Evolutionary conservation across 1,140 invertebrate genomes (phyloP).

Genomic region (Heliconius nattereri): DNA sequence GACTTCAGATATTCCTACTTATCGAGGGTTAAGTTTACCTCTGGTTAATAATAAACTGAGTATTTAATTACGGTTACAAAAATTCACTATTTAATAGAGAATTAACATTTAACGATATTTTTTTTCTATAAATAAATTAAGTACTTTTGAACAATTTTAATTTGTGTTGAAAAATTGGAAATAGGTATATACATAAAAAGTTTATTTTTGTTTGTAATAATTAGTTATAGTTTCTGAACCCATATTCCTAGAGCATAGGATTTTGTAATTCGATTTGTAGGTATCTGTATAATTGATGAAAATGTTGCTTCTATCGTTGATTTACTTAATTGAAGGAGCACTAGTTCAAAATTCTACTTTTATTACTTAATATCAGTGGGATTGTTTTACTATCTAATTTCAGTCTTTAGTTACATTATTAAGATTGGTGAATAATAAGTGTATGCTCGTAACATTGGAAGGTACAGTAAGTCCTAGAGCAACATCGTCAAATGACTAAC

Average conservation of each 20-base stretch:
- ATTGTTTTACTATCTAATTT: slow-evolving; percentile 49
- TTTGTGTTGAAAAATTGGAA: slow-evolving; percentile 18
- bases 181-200: neutral
- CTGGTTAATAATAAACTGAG: slow-evolving; percentile 61
- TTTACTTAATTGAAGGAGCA: neutral
- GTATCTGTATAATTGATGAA: slow-evolving; percentile 17
- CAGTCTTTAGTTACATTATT: slow-evolving; percentile 63
- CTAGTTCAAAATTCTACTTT: slow-evolving; percentile 8
- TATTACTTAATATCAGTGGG: slow-evolving; percentile 40
- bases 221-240: slow-evolving; percentile 28
- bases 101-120: slow-evolving; percentile 40
- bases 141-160: slow-evolving; percentile 39
- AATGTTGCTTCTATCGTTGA: neutral
- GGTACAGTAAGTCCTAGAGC: slow-evolving; percentile 37
- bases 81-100: slow-evolving; percentile 65
- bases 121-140: slow-evolving; percentile 40
- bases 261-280: slow-evolving; percentile 1
- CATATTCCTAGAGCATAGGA: slow-evolving; percentile 32
- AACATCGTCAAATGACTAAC: slow-evolving; percentile 54
- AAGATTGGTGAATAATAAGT: slow-evolving; percentile 40
- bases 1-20: slow-evolving; percentile 51
- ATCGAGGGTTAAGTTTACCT: slow-evolving; percentile 45
- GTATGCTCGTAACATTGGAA: slow-evolving; percentile 74
- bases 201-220: slow-evolving; percentile 16
- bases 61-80: slow-evolving; percentile 53